phyloP scores from a whole-genome alignment of 2,888 invertebrate species.

The Drosophila kambysellisi region DNA sequence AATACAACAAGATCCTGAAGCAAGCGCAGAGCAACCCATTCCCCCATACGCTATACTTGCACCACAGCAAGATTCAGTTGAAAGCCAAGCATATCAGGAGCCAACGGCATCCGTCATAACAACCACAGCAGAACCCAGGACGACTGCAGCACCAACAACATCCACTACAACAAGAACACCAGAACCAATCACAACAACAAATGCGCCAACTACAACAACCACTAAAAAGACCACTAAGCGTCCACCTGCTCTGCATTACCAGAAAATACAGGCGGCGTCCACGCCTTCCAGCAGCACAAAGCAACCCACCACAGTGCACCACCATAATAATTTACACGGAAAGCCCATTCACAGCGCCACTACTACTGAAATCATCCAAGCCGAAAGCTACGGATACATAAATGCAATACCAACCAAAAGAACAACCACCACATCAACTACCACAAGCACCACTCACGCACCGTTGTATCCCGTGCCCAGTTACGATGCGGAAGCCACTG shows the following conservation, averaged over 20 bases:
- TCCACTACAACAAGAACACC: not conserved
- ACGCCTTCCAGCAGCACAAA: conserved; percentile 28
- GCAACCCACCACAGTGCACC: conserved; percentile 46
- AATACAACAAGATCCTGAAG: conserved; percentile 9
- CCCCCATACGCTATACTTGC: not conserved
- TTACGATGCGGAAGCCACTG: conserved; percentile 49
- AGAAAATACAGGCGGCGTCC: conserved; percentile 53
- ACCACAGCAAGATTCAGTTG: conserved; percentile 7
- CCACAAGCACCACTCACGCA: conserved; percentile 50
- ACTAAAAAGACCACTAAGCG: conserved; percentile 21
- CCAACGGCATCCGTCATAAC: conserved; percentile 11
- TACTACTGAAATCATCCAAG: conserved; percentile 41
- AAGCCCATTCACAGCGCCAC: conserved; percentile 52
- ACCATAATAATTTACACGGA: conserved; percentile 52
- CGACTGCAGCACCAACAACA: conserved; percentile 33
- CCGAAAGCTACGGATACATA: conserved; percentile 55
- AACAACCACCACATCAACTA: conserved; percentile 45
- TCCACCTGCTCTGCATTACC: conserved; percentile 55
- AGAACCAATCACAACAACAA: conserved; percentile 18
- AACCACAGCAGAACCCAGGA: conserved; percentile 9
- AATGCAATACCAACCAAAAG: conserved; percentile 40
- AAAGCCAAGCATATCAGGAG: conserved; percentile 23
- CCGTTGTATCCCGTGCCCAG: conserved; percentile 75
- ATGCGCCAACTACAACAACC: conserved; percentile 21
- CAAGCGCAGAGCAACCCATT: not conserved